Evolutionary conservation across 2,113 vertebrate species (phyloP).

Genomic region (Ciconia boyciana): DNA sequence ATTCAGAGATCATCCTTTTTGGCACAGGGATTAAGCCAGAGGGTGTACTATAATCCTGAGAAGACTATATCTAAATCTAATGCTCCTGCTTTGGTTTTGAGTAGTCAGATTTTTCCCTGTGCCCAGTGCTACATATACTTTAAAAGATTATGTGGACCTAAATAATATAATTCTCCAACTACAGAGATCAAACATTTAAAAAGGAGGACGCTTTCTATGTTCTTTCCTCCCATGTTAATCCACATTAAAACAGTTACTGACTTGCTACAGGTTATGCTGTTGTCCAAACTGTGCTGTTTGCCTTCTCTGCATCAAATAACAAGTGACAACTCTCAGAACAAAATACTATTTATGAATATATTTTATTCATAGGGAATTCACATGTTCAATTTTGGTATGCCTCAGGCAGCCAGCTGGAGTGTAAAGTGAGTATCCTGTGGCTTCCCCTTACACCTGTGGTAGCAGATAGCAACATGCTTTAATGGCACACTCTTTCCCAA

Average conservation of each 20-base stretch:
- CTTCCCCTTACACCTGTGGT: conserved; percentile 36
- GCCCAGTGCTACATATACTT: neutral
- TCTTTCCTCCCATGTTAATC: neutral
- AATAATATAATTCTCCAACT: neutral
- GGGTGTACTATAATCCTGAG: neutral
- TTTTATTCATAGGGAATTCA: conserved; percentile 56
- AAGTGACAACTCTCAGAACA: neutral
- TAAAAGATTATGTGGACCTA: neutral
- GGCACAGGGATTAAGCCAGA: neutral
- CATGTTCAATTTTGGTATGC: conserved; percentile 18
- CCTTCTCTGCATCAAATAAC: neutral
- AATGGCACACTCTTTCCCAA: neutral
- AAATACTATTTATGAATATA: neutral
- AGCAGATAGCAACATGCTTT: neutral
- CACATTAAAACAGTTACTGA: neutral
- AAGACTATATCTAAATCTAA: neutral
- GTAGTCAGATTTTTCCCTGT: neutral
- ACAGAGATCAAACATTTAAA: neutral
- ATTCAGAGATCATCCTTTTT: neutral
- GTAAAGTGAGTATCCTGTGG: conserved; percentile 1
- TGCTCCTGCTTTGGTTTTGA: neutral
- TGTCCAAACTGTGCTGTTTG: neutral
- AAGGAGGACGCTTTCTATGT: neutral
- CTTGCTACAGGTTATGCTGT: neutral
- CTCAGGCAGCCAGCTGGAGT: conserved; percentile 50